Evolutionary conservation across 2,113 vertebrate genomes (phyloP).

Genomic region (Muntiacus muntjak): DNA sequence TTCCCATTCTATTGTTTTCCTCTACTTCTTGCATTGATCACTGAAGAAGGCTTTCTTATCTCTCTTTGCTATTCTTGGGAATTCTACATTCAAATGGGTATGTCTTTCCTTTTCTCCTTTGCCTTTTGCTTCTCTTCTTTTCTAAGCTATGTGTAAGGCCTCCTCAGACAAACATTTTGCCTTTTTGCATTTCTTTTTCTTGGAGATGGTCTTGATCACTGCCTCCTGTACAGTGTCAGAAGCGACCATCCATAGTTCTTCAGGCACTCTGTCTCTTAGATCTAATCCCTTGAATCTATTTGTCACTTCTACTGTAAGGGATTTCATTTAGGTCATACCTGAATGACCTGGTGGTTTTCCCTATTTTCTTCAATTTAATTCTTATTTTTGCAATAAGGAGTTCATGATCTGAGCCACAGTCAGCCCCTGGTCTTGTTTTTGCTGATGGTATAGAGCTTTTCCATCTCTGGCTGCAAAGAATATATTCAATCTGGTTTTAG

Average conservation of each 20-base stretch:
- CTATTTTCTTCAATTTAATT: not conserved
- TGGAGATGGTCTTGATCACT: not conserved
- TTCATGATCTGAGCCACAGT: not conserved
- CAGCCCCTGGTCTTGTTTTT: not conserved
- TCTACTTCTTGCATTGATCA: not conserved
- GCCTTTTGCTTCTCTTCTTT: not conserved
- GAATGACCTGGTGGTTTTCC: not conserved
- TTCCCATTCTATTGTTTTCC: not conserved
- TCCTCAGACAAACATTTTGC: not conserved
- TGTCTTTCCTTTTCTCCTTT: not conserved
- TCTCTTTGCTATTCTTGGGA: not conserved
- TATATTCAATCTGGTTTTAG: not conserved
- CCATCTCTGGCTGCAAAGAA: not conserved
- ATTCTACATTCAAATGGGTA: not conserved
- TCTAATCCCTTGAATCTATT: not conserved
- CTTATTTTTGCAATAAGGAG: not conserved
- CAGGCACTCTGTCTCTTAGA: not conserved
- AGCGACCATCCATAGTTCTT: not conserved
- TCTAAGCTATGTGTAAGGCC: not conserved
- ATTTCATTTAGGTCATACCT: not conserved
- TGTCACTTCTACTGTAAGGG: not conserved
- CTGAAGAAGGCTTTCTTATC: not conserved
- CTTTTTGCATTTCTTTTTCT: not conserved
- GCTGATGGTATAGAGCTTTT: not conserved
- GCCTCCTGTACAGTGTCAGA: not conserved